Evolutionary conservation across 2,113 vertebrate species (phyloP), one percentile per base, ranked within the genome.

Genomic region (Sinocyclocheilus maitianheensis): DNA sequence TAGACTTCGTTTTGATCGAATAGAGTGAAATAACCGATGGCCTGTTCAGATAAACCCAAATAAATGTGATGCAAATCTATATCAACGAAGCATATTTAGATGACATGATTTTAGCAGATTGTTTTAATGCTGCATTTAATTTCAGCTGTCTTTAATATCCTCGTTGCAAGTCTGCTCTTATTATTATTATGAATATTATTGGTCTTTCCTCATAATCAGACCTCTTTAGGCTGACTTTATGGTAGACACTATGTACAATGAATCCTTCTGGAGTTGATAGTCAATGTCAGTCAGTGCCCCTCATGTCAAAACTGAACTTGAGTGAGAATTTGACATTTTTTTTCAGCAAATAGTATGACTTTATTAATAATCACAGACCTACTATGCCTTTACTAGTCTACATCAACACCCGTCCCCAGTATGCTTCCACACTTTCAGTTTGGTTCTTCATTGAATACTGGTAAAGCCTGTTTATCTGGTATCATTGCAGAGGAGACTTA

Each of bases 11-110:
- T 69, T 53, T 26, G 20, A 30, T 18, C 40, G 37, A 16, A 26
- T 40, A 26, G 16, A 22, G 12, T 26, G 3, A 51, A 20, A 48
- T n/a, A 51, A 69, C 46, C 16, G 62, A 8, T 71, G 80, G 80
- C 80, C 80, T 82, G 62, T 53, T 34, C 2, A 71, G n/a, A 82
- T 9, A 34, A 82, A 26, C 80, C 13, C 43, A 82, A 30, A 30
- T 22, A 69, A 30, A 16, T 46, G 11, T 18, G 5, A 40, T 46
- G 2, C 2, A 16, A 10, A 18, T 65, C 30, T 43, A 2, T 24
- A 62, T 24, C 24, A 62, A 11, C 60, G 9, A 0, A 20, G 51
- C 40, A 16, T 11, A 24, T 62, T 13, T 65, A 0, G 58, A 43
- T 9, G 0, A 1, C 3, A 16, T 7, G 22, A 18, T 24, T 60